These are phyloP conservation scores for Streptopelia turtur DNA, from an alignment of 2,797 vertebrate genomes.

Conservation along the genomic window DNA sequence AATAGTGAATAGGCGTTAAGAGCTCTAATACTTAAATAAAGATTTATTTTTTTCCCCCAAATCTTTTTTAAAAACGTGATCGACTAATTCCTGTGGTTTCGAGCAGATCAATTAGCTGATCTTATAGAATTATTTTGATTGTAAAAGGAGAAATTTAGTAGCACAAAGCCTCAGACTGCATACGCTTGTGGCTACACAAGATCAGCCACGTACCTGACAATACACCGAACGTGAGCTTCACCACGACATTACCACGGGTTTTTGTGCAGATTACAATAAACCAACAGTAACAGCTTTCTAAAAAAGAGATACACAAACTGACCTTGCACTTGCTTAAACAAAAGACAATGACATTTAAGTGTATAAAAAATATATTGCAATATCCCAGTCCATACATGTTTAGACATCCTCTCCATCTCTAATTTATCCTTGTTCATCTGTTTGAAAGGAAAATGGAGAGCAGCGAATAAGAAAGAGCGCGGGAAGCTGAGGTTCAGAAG, in stretches of 20 bases:
- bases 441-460: not conserved
- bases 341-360: not conserved
- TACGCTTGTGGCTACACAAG: not conserved
- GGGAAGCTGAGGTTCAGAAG: not conserved
- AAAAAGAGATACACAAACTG: not conserved
- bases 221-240: not conserved
- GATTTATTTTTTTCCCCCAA: not conserved
- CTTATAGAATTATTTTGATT: not conserved
- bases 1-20: constrained; percentile 74
- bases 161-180: not conserved
- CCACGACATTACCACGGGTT: not conserved
- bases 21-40: constrained; percentile 57
- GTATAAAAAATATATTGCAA: not conserved
- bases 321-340: not conserved
- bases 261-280: not conserved
- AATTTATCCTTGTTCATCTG: not conserved
- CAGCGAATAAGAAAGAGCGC: not conserved
- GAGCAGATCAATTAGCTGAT: not conserved
- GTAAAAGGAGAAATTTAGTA: not conserved
- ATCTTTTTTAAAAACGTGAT: not conserved
- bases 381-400: not conserved
- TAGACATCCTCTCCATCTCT: not conserved
- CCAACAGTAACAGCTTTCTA: not conserved
- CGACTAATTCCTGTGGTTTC: not conserved
- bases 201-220: constrained; percentile 2